Percentiles rank a stretch among this genome's conserved stretches.
Evolutionary conservation across 2,888 invertebrate genomes (phyloP).

Genomic region (Proisotoma minuta): DNA sequence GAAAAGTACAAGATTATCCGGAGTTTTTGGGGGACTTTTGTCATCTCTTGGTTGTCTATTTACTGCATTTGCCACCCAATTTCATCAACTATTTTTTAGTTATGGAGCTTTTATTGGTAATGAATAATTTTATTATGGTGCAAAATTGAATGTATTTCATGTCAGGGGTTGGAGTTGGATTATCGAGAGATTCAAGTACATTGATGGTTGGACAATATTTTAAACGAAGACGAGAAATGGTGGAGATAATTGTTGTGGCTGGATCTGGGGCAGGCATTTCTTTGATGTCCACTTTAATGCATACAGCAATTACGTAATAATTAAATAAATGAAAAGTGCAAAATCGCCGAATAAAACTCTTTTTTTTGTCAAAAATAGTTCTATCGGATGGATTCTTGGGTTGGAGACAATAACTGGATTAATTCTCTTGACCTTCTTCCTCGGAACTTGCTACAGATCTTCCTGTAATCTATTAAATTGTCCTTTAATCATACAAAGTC

Average conservation of each 20-base stretch:
- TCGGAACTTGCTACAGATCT: slow-evolving; percentile 81
- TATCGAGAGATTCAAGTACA: slow-evolving; percentile 78
- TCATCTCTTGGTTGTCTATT: slow-evolving; percentile 81
- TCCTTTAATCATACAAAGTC: background rate
- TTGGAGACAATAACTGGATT: slow-evolving; percentile 80
- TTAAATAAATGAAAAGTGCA: background rate
- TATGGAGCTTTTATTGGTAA: slow-evolving; percentile 61
- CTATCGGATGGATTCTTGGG: slow-evolving; percentile 75
- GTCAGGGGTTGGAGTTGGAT: slow-evolving; percentile 72
- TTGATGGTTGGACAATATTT: slow-evolving; percentile 88
- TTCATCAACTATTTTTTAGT: slow-evolving; percentile 83
- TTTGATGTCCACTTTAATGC: slow-evolving; percentile 57
- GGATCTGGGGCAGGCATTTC: slow-evolving; percentile 80
- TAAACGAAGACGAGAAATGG: slow-evolving; percentile 73
- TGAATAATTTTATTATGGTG: background rate
- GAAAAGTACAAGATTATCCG: slow-evolving; percentile 80
- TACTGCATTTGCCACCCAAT: slow-evolving; percentile 81
- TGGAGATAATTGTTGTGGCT: slow-evolving; percentile 80
- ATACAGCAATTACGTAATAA: slow-evolving; percentile 36
- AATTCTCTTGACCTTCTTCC: slow-evolving; percentile 73
- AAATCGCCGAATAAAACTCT: background rate
- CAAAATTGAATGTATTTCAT: slow-evolving; percentile 12
- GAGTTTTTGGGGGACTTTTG: slow-evolving; percentile 79
- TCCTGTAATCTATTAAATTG: slow-evolving; percentile 58
- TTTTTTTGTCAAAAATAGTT: slow-evolving; percentile 56